These are phyloP conservation scores for Polymixis flavicincta DNA, from an alignment of 2,888 invertebrate species.

Conservation along the genomic window DNA sequence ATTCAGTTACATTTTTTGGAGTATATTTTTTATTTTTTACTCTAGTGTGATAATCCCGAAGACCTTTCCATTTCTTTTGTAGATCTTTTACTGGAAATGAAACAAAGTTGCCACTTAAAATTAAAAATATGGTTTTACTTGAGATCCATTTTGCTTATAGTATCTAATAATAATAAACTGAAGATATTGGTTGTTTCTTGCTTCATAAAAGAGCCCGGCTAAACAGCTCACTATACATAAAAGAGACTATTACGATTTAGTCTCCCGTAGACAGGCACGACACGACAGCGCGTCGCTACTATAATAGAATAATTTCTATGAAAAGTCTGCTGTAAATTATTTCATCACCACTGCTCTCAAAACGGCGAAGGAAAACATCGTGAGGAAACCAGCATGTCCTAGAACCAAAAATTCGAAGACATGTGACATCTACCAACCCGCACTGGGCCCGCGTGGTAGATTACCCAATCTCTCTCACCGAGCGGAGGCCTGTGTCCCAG, in stretches of 20 bases:
- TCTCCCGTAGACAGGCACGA: no score
- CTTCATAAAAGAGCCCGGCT: not conserved
- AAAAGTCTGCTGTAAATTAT: no score
- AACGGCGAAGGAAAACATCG: no score
- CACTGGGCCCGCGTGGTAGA: no score
- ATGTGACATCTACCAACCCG: no score
- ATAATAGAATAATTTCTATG: no score
- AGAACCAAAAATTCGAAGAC: no score
- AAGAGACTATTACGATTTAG: not conserved
- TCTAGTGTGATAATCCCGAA: slow-evolving; percentile 69
- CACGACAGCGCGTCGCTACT: no score
- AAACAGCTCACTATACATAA: not conserved
- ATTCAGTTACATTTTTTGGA: slow-evolving; percentile 42
- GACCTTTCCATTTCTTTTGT: slow-evolving; percentile 71
- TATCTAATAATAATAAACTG: not conserved
- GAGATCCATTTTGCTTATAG: not conserved
- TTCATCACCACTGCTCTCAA: no score
- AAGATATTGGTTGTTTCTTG: not conserved
- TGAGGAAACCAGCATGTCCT: no score
- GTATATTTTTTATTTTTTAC: slow-evolving; percentile 62
- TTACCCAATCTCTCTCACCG: no score
- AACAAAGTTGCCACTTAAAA: slow-evolving; percentile 7
- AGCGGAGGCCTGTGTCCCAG: no score
- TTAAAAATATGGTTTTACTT: not conserved
- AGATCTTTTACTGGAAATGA: slow-evolving; percentile 68